phyloP scores from a whole-genome alignment of 2,888 invertebrate genomes.

The Argyra leucocephala region DNA sequence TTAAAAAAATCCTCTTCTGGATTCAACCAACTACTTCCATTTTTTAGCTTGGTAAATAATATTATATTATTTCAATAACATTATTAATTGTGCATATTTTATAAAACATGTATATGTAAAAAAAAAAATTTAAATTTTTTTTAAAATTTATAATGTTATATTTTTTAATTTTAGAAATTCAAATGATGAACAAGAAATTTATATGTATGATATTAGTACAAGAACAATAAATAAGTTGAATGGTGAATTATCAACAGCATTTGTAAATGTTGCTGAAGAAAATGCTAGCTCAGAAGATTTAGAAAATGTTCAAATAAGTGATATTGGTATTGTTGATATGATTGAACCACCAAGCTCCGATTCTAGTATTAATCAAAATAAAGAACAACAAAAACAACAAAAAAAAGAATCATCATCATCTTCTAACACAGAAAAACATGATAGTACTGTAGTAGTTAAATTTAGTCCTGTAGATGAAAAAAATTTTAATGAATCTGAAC shows the following conservation, averaged over 20 bases:
- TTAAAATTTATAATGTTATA: constrained; percentile 4
- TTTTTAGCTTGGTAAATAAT: too few species aligned
- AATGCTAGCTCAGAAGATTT: constrained; percentile 61
- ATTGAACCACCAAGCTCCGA: constrained; percentile 12
- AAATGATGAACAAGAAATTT: constrained; percentile 62
- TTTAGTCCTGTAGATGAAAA: not conserved
- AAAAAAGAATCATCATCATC: not conserved
- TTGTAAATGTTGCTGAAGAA: constrained; percentile 78
- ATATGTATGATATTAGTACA: constrained; percentile 72
- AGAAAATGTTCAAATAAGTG: constrained; percentile 49
- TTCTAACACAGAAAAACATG: not conserved
- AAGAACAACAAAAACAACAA: not conserved
- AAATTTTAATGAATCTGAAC: not conserved
- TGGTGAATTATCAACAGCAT: constrained; percentile 73
- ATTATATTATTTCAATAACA: too few species aligned
- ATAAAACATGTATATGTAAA: too few species aligned
- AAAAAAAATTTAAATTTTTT: not conserved
- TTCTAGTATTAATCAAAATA: not conserved
- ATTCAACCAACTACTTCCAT: too few species aligned
- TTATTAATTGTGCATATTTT: too few species aligned
- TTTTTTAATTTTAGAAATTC: constrained; percentile 28
- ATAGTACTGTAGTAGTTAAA: not conserved
- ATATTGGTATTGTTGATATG: constrained; percentile 40
- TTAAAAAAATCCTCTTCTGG: too few species aligned
- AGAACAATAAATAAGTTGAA: constrained; percentile 66